phyloP scores from a whole-genome alignment of 30 jellyfish, hydroid and myxozoan genomes.

The Sanderia malayensis region DNA sequence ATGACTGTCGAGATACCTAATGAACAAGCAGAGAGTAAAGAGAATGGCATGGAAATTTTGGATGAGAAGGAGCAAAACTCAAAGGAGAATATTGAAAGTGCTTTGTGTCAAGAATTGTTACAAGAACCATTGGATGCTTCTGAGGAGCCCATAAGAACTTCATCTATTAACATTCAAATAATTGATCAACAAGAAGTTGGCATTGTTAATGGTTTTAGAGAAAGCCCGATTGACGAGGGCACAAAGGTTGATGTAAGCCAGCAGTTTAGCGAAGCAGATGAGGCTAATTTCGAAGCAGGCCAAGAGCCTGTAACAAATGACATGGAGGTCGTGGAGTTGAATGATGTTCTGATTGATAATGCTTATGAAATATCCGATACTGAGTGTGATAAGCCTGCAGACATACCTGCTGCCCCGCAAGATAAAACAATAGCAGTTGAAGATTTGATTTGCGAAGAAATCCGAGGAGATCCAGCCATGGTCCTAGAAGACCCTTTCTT shows the following conservation, averaged over 20 bases:
- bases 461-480: background rate
- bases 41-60: background rate
- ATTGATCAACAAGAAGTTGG: constrained; percentile 6
- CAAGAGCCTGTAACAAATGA: background rate
- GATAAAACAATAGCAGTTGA: background rate
- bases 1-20: background rate
- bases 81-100: background rate
- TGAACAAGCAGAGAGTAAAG: background rate
- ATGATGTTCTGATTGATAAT: background rate
- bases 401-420: background rate
- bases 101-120: background rate
- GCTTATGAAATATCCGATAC: background rate
- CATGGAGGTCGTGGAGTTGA: background rate
- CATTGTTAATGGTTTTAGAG: background rate
- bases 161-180: background rate
- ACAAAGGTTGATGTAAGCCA: background rate
- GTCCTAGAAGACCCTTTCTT: background rate
- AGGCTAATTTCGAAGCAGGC: background rate
- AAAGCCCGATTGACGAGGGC: background rate
- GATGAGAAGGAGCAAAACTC: background rate
- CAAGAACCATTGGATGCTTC: background rate
- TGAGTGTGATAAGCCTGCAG: background rate
- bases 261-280: background rate
- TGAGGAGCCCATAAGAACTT: background rate
- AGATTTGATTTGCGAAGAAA: background rate